Evolutionary conservation across 2,797 vertebrate species (phyloP).

Genomic region (Enteromius thamalakanensis): DNA sequence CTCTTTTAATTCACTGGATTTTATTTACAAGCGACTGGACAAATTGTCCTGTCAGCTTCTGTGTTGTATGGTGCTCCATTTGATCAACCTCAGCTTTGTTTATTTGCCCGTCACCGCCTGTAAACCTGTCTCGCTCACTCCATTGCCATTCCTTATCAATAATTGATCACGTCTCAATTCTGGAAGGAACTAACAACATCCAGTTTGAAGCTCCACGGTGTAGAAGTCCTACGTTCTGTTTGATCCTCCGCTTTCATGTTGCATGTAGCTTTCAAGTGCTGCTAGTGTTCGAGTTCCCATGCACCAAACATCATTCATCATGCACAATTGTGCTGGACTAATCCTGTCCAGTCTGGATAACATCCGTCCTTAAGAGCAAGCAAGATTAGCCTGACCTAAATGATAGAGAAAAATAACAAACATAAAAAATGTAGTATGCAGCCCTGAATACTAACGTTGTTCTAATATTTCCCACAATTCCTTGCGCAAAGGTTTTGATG

Average conservation of each 20-base stretch:
- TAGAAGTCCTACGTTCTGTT: not conserved
- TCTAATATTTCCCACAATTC: not conserved
- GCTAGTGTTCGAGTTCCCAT: not conserved
- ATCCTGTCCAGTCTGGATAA: not conserved
- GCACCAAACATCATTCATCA: constrained; percentile 1
- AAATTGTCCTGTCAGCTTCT: constrained; percentile 38
- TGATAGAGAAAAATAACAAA: not conserved
- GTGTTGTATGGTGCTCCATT: constrained; percentile 30
- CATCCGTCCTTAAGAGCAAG: not conserved
- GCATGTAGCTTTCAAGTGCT: constrained; percentile 22
- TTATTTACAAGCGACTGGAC: constrained; percentile 14
- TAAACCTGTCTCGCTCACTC: constrained; percentile 20
- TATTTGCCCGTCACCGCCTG: not conserved
- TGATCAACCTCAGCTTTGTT: constrained; percentile 48
- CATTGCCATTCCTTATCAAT: constrained; percentile 46
- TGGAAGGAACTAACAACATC: constrained; percentile 34
- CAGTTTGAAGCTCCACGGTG: constrained; percentile 35
- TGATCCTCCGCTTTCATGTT: constrained; percentile 41
- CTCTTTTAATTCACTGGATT: not conserved
- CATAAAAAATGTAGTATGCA: not conserved
- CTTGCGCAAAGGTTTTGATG: not conserved
- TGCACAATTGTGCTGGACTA: not conserved
- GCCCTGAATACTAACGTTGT: not conserved
- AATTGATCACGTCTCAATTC: constrained; percentile 32
- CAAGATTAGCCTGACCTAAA: not conserved